phyloP scores from a whole-genome alignment of 1,140 invertebrate genomes.

The Lasioglossum baleicum region DNA sequence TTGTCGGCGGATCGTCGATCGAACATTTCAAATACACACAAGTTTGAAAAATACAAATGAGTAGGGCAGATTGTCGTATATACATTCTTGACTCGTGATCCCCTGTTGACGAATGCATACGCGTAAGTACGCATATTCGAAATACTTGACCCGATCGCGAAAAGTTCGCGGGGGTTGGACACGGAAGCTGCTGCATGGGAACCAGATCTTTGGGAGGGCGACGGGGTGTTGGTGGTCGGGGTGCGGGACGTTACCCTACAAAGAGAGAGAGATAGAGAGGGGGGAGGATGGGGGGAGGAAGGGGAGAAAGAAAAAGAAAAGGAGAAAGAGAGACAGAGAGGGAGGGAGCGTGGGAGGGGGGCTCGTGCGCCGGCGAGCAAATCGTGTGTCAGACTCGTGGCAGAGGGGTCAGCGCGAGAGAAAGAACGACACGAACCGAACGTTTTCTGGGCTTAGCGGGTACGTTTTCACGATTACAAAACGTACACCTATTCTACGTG shows the following conservation, averaged over 20 bases:
- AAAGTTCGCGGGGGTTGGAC: conserved; percentile 22
- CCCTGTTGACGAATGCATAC: too few relatives aligned
- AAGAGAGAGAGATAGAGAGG: background rate
- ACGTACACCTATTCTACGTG: conserved; percentile 33
- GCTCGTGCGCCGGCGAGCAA: conserved; percentile 68
- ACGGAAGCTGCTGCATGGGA: conserved; percentile 20
- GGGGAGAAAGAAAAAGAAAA: background rate
- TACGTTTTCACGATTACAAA: conserved; percentile 68
- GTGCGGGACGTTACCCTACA: conserved; percentile 27
- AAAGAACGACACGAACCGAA: conserved; percentile 72
- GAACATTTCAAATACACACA: too few relatives aligned
- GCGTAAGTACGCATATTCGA: background rate
- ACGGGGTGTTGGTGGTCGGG: conserved; percentile 14
- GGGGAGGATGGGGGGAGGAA: background rate
- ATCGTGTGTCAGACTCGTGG: conserved; percentile 76
- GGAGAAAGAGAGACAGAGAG: background rate
- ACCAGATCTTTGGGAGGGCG: conserved; percentile 21
- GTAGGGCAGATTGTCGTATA: background rate
- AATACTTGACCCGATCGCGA: background rate
- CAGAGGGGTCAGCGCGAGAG: conserved; percentile 76
- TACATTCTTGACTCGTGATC: too few relatives aligned
- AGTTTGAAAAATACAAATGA: background rate
- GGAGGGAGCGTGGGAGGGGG: conserved; percentile 45
- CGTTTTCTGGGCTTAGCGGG: conserved; percentile 74
- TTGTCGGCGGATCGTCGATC: too few relatives aligned